phyloP scores from a whole-genome alignment of 2,797 vertebrate genomes.

The Pipistrellus pipistrellus region DNA sequence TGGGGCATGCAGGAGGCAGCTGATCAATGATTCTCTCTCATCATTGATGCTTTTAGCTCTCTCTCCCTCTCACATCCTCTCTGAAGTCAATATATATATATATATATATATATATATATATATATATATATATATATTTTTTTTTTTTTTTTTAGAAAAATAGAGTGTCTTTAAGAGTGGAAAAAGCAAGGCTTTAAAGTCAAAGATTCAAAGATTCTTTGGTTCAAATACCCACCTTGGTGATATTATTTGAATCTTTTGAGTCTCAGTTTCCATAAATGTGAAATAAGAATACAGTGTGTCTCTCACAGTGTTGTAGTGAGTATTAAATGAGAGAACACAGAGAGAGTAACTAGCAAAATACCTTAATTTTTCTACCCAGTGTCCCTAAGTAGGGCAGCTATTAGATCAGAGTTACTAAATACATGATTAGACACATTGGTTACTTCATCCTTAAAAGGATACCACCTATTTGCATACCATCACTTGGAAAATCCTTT shows the following conservation, averaged over 20 bases:
- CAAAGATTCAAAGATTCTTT: background rate
- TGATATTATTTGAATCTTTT: background rate
- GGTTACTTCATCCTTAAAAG: background rate
- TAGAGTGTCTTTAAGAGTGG: background rate
- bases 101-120: no score
- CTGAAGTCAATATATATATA: no score
- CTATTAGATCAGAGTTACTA: background rate
- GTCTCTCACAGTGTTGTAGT: background rate
- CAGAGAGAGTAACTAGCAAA: background rate
- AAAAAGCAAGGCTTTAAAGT: background rate
- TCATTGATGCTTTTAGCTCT: no score
- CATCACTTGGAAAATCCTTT: slow-evolving; percentile 2
- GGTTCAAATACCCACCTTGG: background rate
- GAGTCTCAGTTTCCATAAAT: background rate
- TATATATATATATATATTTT: no score
- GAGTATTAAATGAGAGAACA: background rate
- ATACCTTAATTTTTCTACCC: background rate
- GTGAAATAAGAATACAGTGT: slow-evolving; percentile 15
- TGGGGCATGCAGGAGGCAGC: no score
- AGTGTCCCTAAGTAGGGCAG: background rate
- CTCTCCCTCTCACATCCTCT: no score
- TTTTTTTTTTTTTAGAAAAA: no score
- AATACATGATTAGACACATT: background rate
- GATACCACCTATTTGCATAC: background rate
- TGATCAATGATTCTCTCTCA: no score